phyloP scores from a whole-genome alignment of 2,797 vertebrate genomes.

The Anguilla anguilla region DNA sequence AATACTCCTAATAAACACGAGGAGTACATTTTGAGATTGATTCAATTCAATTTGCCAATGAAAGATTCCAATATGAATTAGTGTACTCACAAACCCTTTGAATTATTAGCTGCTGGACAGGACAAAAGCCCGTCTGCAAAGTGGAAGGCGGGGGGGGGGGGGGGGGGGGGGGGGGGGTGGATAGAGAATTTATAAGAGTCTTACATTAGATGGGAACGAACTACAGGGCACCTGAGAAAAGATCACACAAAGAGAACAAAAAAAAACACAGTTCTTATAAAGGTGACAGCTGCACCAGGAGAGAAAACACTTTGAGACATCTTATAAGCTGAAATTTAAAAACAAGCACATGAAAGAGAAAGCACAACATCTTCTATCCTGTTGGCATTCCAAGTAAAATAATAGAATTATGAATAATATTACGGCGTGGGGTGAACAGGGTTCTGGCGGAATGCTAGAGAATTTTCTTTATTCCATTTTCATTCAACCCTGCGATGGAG shows the following conservation, averaged over 20 bases:
- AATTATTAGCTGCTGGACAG: not conserved
- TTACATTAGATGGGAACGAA: not conserved
- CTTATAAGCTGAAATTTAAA: not conserved
- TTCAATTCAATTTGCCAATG: conserved; percentile 34
- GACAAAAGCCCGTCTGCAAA: not conserved
- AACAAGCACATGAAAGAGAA: conserved; percentile 9
- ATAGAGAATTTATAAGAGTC: conserved; percentile 12
- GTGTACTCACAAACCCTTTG: not conserved
- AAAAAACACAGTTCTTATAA: not conserved
- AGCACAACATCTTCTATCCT: not conserved
- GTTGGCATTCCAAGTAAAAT: not conserved
- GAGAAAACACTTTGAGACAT: not conserved
- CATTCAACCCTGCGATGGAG: conserved; percentile 45
- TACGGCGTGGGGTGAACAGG: conserved; percentile 30
- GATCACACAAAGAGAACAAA: conserved; percentile 34
- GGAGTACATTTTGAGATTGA: conserved; percentile 12
- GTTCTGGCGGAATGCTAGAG: conserved; percentile 47
- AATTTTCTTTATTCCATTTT: conserved; percentile 48
- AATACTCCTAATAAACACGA: not conserved
- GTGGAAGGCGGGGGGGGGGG: not conserved
- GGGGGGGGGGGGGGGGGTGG: not conserved
- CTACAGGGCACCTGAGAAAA: conserved; percentile 28
- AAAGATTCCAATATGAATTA: conserved; percentile 21
- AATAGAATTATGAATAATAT: conserved; percentile 19
- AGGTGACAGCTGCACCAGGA: conserved; percentile 2